Evolutionary conservation across 1,140 invertebrate species (phyloP), one percentile per base, ranked within the genome.

Genomic region (Aporrectodea caliginosa): DNA sequence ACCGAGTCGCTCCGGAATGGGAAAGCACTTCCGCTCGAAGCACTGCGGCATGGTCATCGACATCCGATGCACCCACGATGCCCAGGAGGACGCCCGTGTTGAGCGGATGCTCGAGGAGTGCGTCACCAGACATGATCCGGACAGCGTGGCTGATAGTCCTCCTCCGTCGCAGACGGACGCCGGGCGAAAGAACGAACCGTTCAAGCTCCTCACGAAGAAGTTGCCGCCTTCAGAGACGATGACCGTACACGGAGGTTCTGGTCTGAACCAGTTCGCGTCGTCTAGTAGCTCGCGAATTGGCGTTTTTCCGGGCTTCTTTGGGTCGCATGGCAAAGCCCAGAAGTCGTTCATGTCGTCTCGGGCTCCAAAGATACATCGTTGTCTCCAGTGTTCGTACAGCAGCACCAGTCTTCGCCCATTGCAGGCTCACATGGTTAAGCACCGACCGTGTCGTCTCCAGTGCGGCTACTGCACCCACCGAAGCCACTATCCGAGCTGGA

Each of bases 21-120:
- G 78, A 29, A 73, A 73, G 35, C 78, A 79, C 71, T 76, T 76
- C 35, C 33, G 75, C 12, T 30, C 35, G 14, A 76, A 76, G 43
- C 75, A 76, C 35, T 35, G 32, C 16, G 75, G 75, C 6, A 76
- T 76, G 75, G 35, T 30, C 35, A 32, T 76, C 35, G 33, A 32
- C 29, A 76, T 76, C 16, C 33, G 35, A 1, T 16, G 29, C 29
- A n/a, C 75, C 16, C 27, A 30, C 35, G 43, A 27, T 27, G 22
- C 75, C n/a, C n/a, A 76, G 43, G 35, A 58, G 16, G 75, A 76
- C 43, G 43, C 22, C 6, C 43, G 43, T 6, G 43, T 58, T 6
- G 43, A 58, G 43, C 6, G 22, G 43, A 58, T 58, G 43, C 43
- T 58, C 6, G 43, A 58, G 43, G 43, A 58, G 43, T 58, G 43